Conservation (phyloP, 2,888 invertebrate species). For the Andricus curvator region DNA sequence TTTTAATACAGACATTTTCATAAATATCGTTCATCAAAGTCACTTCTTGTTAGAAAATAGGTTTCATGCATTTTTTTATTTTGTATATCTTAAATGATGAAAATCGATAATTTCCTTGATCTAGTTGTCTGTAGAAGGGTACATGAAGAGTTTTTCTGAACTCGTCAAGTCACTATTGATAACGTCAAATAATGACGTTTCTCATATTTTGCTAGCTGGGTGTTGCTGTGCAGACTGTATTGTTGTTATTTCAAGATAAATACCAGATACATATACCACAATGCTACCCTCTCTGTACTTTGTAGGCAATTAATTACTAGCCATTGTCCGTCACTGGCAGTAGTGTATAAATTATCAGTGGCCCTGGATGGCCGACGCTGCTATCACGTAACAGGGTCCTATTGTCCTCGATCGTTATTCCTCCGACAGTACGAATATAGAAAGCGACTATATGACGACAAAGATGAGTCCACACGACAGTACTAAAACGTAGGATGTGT, state of each 20-base stretch:
- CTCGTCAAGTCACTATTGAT: background rate
- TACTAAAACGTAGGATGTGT: conserved; percentile 35
- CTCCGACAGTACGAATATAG: conserved; percentile 35
- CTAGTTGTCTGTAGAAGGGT: no score
- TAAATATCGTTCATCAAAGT: background rate
- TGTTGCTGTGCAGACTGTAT: conserved; percentile 59
- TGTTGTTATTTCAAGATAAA: conserved; percentile 72
- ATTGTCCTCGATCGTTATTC: conserved; percentile 69
- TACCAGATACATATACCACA: conserved; percentile 69
- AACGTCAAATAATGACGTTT: conserved; percentile 11
- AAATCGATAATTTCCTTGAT: no score
- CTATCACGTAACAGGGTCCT: conserved; percentile 64
- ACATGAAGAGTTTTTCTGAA: background rate
- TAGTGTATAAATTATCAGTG: conserved; percentile 72
- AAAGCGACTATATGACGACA: conserved; percentile 36
- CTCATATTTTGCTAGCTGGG: conserved; percentile 43
- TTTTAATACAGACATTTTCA: background rate
- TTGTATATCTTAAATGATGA: no score
- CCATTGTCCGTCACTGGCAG: conserved; percentile 71
- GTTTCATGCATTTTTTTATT: no score
- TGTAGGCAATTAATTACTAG: conserved; percentile 72
- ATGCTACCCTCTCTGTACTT: conserved; percentile 68
- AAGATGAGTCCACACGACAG: conserved; percentile 30
- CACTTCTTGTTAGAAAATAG: background rate
- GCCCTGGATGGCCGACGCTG: conserved; percentile 67